phyloP scores from a whole-genome alignment of 2,797 vertebrate species.

The Gallinago nigripennis region DNA sequence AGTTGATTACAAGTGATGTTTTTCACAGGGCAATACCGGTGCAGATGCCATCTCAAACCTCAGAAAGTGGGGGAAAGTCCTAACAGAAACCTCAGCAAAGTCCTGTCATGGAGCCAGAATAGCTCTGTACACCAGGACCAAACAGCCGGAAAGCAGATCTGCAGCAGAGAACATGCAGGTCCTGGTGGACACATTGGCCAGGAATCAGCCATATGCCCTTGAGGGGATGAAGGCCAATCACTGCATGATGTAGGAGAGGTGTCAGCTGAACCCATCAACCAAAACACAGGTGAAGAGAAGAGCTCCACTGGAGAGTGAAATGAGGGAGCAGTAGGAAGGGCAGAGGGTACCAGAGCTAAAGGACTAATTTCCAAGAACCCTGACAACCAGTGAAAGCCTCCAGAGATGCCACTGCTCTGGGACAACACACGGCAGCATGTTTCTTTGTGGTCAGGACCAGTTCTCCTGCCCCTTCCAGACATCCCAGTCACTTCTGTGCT shows the following conservation, averaged over 20 bases:
- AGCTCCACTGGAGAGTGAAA: background rate
- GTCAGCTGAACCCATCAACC: background rate
- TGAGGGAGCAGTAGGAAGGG: background rate
- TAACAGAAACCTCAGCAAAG: background rate
- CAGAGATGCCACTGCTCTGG: background rate
- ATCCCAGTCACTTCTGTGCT: background rate
- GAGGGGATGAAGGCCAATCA: background rate
- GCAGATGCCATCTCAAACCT: background rate
- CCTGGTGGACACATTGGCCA: background rate
- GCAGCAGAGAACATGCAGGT: background rate
- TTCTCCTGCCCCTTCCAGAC: background rate
- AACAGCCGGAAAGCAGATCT: background rate
- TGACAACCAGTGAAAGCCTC: background rate
- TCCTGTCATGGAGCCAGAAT: background rate
- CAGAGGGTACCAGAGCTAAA: background rate
- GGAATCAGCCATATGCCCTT: background rate
- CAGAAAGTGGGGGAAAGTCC: background rate
- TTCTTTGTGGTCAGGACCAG: background rate
- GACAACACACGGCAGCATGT: background rate
- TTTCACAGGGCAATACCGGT: background rate
- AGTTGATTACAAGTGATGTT: background rate
- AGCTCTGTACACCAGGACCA: rapidly evolving
- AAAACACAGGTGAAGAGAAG: background rate
- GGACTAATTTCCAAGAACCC: background rate
- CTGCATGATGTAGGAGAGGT: background rate